phyloP scores from a whole-genome alignment of 2,888 invertebrate species.

The Corbicula japonica region DNA sequence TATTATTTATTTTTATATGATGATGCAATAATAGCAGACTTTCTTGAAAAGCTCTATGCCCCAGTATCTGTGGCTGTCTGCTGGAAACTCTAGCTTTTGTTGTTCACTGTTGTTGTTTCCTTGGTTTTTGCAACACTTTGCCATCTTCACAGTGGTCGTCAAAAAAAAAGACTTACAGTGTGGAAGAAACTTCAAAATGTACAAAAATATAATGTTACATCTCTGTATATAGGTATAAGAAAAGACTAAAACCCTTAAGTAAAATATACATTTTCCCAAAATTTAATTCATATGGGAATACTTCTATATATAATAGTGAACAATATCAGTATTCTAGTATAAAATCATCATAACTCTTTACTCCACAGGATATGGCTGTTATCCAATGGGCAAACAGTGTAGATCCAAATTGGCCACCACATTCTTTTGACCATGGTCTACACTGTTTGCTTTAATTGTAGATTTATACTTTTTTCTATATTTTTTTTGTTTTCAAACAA shows the following conservation, averaged over 20 bases:
- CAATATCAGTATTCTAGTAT: neutral
- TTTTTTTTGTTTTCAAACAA: neutral
- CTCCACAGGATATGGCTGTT: no score
- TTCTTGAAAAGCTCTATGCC: neutral
- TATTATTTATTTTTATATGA: neutral
- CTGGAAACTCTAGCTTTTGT: neutral
- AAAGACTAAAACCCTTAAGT: no score
- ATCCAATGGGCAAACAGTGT: no score
- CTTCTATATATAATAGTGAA: no score
- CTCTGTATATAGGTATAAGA: no score
- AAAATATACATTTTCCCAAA: no score
- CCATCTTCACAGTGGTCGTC: no score
- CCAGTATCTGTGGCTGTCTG: neutral
- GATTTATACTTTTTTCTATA: neutral
- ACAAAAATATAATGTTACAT: no score
- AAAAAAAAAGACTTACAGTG: no score
- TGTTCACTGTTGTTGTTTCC: neutral
- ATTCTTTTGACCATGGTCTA: neutral
- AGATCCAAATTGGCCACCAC: neutral
- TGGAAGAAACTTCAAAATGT: no score
- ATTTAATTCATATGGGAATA: no score
- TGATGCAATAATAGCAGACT: neutral
- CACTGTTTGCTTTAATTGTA: neutral
- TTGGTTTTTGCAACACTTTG: neutral
- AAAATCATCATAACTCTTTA: neutral